Conservation (phyloP, 2,113 vertebrate species). For the Aythya baeri region DNA sequence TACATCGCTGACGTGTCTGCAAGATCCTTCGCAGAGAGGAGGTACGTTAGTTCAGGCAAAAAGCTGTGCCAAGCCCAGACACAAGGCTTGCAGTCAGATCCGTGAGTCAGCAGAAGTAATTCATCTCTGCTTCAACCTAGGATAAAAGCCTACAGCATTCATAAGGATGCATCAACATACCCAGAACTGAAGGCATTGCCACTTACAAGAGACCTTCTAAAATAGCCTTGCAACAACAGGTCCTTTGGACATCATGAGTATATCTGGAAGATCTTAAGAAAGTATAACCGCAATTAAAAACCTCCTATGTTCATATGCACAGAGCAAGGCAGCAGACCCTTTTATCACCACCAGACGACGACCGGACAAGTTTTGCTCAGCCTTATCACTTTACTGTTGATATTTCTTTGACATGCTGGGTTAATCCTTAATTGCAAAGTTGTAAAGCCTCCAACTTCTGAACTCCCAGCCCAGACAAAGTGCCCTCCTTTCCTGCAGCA, state of each 20-base stretch:
- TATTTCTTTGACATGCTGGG: not conserved
- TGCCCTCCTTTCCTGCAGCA: not conserved
- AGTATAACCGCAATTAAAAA: not conserved
- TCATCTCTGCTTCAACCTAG: not conserved
- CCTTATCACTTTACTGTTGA: not conserved
- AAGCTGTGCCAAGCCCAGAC: not conserved
- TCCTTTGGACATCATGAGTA: not conserved
- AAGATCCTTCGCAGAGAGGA: not conserved
- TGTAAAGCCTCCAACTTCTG: not conserved
- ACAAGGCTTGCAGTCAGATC: not conserved
- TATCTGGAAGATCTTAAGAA: not conserved
- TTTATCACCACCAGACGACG: not conserved
- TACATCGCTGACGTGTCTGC: not conserved
- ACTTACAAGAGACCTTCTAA: not conserved
- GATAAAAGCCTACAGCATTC: not conserved
- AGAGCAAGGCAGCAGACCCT: not conserved
- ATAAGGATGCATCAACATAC: fast-evolving
- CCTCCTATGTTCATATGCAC: not conserved
- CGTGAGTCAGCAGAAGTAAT: not conserved
- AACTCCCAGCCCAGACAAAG: not conserved
- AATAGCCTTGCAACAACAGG: not conserved
- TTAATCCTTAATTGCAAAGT: not conserved
- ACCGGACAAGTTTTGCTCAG: not conserved
- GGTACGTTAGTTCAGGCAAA: not conserved
- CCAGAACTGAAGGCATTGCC: not conserved